Base-by-base conservation (phyloP, 23 tunicate genomes). In the Clavelina lepadiformis region DNA sequence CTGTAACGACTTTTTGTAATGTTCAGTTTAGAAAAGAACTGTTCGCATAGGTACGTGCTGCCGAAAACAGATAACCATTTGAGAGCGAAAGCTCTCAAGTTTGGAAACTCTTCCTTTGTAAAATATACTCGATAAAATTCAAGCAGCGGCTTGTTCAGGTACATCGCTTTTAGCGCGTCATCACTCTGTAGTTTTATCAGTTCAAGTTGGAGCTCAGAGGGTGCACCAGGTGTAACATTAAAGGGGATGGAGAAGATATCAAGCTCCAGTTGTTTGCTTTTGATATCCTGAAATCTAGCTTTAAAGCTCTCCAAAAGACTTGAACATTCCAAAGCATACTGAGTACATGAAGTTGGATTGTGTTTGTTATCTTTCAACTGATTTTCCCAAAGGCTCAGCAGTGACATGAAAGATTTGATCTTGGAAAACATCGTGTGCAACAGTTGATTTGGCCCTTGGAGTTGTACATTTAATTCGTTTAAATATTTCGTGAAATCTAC, bases 181-280 rank as follows among this genome's bases (percentile, higher is more conserved):
- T 66, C 24, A 66, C 27, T 46, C 72, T 66, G 57, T 30, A 66
- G 72, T 23, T 52, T 34, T 13, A 69, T 69, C 33, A 54, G 33
- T 69, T 54, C 75, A 28, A 31, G 75, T 54, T 69, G 63, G 49
- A 69, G 35, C 28, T 74, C 49, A 74, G 31, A 46, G 37, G 80
- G 80, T 46, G 41, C 46, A 62, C 28, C 69, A 74, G 61, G 59
- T 61, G 69, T 49, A 35, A 77, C 83, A 67, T 66, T 77, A 58
- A 77, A 77, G 35, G 73, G 73, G 58, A 56, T 19, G 38, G 83
- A 46, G 58, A 79, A 79, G 49, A 79, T 70, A 79, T 69, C 75
- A n/a, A 79, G 49, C 85, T 69, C 85, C 62, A 79, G 31, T 69
- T 79, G 37, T 59, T 79, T 69, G 62, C 83, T 68, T 47, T 67